Percentiles rank a stretch among this genome's conserved stretches.
Evolutionary conservation across 2,113 vertebrate genomes (phyloP).

Genomic region (Leucosticte australis): DNA sequence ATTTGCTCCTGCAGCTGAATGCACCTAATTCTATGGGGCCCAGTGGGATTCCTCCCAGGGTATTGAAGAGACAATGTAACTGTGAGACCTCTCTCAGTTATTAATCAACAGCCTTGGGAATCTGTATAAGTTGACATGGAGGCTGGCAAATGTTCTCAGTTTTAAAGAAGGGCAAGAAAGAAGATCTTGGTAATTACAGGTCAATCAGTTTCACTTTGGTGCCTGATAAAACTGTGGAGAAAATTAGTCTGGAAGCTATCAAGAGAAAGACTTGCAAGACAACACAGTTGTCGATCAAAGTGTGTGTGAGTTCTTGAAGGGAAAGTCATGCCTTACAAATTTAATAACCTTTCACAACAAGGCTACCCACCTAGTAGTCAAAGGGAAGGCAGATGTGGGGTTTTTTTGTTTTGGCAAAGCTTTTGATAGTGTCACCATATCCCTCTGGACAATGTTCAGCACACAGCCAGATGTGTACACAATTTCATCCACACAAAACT

Average conservation of each 20-base stretch:
- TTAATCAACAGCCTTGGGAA: background rate
- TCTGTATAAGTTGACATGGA: accelerated
- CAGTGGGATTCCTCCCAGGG: background rate
- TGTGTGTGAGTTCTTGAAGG: background rate
- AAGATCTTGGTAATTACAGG: background rate
- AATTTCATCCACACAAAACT: background rate
- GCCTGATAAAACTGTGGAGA: background rate
- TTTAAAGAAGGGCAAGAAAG: background rate
- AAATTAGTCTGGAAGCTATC: background rate
- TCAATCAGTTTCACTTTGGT: background rate
- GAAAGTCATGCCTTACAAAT: background rate
- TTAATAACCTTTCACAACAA: background rate
- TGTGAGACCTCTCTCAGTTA: background rate
- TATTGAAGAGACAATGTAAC: background rate
- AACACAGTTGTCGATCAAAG: accelerated
- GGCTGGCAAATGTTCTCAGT: background rate
- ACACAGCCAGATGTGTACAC: background rate
- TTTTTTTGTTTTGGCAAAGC: background rate
- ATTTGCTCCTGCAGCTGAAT: background rate
- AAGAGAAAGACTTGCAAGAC: background rate
- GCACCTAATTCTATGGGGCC: accelerated
- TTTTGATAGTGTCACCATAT: background rate
- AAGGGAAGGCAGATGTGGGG: background rate
- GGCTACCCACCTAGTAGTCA: background rate
- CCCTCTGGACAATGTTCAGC: accelerated